Percentiles rank a stretch among this genome's conserved stretches.
Evolutionary conservation across 2,888 invertebrate species (phyloP).

Genomic region (Eilema depressum): DNA sequence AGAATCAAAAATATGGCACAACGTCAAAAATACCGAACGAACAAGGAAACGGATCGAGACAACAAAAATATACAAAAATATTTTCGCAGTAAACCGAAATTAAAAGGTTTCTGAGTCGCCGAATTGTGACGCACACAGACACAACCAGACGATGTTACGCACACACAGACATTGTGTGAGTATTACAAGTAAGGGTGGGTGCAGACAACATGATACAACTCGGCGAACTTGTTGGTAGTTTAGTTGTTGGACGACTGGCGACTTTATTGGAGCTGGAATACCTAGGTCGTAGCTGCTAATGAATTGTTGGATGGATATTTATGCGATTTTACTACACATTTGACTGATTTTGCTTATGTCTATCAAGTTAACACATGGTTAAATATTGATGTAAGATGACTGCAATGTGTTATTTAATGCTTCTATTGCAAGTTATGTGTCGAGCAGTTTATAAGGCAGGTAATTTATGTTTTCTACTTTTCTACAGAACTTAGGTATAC

Average conservation of each 20-base stretch:
- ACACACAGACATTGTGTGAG: conserved; percentile 33
- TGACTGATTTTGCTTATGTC: background rate
- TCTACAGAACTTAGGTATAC: too few species aligned
- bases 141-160: conserved; percentile 52
- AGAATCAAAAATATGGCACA: background rate
- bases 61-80: conserved; percentile 16
- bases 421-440: too few species aligned
- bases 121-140: conserved; percentile 61
- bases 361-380: background rate
- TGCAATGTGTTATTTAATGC: too few species aligned
- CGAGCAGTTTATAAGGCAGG: too few species aligned
- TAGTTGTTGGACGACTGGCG: background rate
- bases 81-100: conserved; percentile 12
- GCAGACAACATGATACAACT: conserved; percentile 11
- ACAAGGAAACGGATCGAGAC: conserved; percentile 21
- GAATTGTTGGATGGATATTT: background rate
- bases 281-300: background rate
- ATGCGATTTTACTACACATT: background rate
- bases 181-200: conserved; percentile 33
- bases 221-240: conserved; percentile 7
- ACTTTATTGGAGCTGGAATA: background rate
- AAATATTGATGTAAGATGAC: too few species aligned
- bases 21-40: conserved; percentile 10
- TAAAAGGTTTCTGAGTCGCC: conserved; percentile 32
- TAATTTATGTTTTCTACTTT: too few species aligned